Conservation (phyloP, 1,140 invertebrate genomes). For the Aethina tumida region DNA sequence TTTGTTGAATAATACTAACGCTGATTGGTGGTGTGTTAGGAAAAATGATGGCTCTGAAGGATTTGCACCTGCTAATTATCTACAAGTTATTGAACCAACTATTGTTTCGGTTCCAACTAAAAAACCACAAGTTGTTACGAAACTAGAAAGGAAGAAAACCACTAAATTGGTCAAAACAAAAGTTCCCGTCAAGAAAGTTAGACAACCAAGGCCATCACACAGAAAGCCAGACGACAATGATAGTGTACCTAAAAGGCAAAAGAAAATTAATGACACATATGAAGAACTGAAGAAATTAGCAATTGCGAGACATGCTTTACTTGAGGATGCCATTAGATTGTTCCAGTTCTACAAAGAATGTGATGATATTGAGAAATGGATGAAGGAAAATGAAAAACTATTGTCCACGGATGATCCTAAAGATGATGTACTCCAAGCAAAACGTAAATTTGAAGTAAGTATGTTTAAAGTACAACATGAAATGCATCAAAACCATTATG, state of each 20-base stretch:
- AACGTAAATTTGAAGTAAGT: constrained; percentile 83
- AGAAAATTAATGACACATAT: constrained; percentile 72
- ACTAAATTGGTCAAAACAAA: constrained; percentile 80
- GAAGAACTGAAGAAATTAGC: constrained; percentile 72
- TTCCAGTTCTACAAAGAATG: constrained; percentile 96
- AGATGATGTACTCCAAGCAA: constrained; percentile 88
- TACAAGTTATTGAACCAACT: constrained; percentile 85
- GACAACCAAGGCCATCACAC: constrained; percentile 40
- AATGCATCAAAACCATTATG: background rate
- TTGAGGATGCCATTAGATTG: constrained; percentile 87
- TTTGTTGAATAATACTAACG: constrained; percentile 88
- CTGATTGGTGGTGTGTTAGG: constrained; percentile 96
- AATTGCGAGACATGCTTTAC: constrained; percentile 60
- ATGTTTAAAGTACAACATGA: constrained; percentile 2
- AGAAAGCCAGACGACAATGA: constrained; percentile 53
- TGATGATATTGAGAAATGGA: constrained; percentile 97
- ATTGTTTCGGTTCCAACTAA: constrained; percentile 73
- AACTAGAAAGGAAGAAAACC: constrained; percentile 79
- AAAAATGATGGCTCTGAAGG: constrained; percentile 87
- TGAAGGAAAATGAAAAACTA: constrained; percentile 88
- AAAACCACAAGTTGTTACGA: constrained; percentile 62
- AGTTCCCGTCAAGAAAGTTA: constrained; percentile 57
- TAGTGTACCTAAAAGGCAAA: constrained; percentile 73
- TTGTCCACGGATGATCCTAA: constrained; percentile 72
- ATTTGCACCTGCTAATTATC: constrained; percentile 96